Evolutionary conservation across 2,888 invertebrate species (phyloP).

Genomic region (Lasiommata megera): DNA sequence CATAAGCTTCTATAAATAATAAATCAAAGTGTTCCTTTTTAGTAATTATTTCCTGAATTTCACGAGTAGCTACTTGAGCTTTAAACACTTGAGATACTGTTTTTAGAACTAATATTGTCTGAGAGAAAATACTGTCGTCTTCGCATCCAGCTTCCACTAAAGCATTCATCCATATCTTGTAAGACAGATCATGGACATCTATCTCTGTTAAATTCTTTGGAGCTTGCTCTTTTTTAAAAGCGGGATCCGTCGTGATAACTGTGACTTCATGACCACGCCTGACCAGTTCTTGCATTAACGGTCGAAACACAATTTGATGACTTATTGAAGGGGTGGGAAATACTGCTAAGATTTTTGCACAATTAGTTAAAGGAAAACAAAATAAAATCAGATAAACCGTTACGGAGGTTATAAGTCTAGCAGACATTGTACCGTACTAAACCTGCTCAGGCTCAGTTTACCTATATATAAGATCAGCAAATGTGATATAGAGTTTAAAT

Average conservation of each 20-base stretch:
- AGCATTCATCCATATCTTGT: slow-evolving; percentile 29
- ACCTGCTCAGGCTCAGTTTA: too few species aligned
- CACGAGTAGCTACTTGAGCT: slow-evolving; percentile 30
- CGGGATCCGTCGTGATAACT: slow-evolving; percentile 47
- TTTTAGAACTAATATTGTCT: slow-evolving; percentile 20
- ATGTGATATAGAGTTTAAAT: neutral
- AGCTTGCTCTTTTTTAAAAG: slow-evolving; percentile 28
- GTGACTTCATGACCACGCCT: slow-evolving; percentile 53
- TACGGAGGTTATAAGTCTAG: neutral
- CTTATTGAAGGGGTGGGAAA: slow-evolving; percentile 52
- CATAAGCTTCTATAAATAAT: slow-evolving; percentile 42
- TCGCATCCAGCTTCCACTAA: slow-evolving; percentile 13
- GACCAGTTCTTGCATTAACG: slow-evolving; percentile 46
- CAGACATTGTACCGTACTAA: neutral
- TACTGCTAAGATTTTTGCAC: slow-evolving; percentile 51
- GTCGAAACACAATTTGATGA: slow-evolving; percentile 48
- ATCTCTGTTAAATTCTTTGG: slow-evolving; percentile 49
- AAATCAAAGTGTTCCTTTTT: slow-evolving; percentile 41
- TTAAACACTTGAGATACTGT: slow-evolving; percentile 28
- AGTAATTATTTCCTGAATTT: slow-evolving; percentile 38
- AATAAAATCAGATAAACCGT: neutral
- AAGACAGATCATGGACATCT: slow-evolving; percentile 39
- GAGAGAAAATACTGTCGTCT: slow-evolving; percentile 23
- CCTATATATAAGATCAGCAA: neutral
- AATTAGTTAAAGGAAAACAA: slow-evolving; percentile 14